Evolutionary conservation across 2,797 vertebrate species (phyloP).

Genomic region (Myotis pilosus): DNA sequence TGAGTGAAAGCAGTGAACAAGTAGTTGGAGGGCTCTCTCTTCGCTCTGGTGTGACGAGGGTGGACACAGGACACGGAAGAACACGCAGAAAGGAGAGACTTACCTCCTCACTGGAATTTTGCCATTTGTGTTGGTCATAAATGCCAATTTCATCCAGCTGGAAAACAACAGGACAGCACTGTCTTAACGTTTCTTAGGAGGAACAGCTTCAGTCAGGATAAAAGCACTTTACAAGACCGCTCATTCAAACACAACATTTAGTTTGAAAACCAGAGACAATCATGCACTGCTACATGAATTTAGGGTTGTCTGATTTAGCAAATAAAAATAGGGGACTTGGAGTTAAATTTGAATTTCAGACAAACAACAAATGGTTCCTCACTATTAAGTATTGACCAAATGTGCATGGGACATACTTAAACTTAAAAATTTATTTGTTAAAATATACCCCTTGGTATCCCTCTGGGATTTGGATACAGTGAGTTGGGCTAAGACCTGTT

Average conservation of each 20-base stretch:
- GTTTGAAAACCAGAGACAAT: slow-evolving; percentile 5
- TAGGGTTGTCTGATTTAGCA: background rate
- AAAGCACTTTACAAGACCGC: background rate
- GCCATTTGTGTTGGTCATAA: slow-evolving; percentile 95
- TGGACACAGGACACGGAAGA: background rate
- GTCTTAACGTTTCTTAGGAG: slow-evolving; percentile 11
- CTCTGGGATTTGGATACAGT: background rate
- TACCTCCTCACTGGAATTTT: slow-evolving; percentile 99
- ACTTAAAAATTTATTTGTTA: slow-evolving; percentile 1
- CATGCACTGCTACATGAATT: background rate
- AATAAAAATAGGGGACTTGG: background rate
- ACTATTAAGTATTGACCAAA: background rate
- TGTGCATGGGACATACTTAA: background rate
- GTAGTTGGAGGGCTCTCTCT: background rate
- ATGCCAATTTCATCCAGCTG: slow-evolving; percentile 99
- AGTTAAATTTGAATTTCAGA: background rate
- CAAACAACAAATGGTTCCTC: background rate
- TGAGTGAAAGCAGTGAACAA: background rate
- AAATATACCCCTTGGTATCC: background rate
- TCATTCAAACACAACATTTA: slow-evolving; percentile 7
- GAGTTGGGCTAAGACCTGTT: background rate
- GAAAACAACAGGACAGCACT: slow-evolving; percentile 59
- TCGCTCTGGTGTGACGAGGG: background rate
- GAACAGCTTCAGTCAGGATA: background rate
- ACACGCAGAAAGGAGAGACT: slow-evolving; percentile 61